phyloP scores from a whole-genome alignment of 1,140 invertebrate species.

The Ooceraea biroi region DNA sequence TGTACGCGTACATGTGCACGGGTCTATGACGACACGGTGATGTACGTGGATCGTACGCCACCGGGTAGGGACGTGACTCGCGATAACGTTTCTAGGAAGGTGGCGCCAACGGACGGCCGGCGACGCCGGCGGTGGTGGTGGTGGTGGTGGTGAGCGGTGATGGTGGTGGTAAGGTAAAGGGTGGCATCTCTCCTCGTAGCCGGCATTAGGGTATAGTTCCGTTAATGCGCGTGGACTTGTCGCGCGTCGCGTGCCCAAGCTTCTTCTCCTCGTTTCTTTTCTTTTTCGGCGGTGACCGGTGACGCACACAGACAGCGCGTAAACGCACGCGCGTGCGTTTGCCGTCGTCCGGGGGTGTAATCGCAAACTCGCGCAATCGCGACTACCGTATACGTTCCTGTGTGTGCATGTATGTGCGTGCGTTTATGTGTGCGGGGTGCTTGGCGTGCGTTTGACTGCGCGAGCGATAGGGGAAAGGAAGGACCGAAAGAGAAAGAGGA shows the following conservation, averaged over 20 bases:
- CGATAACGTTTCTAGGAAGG: conserved; percentile 29
- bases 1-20: not conserved
- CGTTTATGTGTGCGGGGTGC: conserved; percentile 23
- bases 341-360: conserved; percentile 21
- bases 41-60: conserved; percentile 5
- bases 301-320: not conserved
- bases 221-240: conserved; percentile 79
- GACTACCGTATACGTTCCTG: not conserved
- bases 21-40: conserved; percentile 8
- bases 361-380: conserved; percentile 40
- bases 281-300: not conserved
- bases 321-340: not conserved
- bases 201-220: conserved; percentile 32
- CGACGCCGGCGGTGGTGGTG: conserved; percentile 31
- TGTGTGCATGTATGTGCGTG: not conserved
- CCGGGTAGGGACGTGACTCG: conserved; percentile 15
- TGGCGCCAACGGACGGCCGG: conserved; percentile 32
- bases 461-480: conserved; percentile 31
- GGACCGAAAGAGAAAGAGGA: not conserved
- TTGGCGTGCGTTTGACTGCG: conserved; percentile 37
- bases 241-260: conserved; percentile 72
- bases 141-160: conserved; percentile 36
- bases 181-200: conserved; percentile 37
- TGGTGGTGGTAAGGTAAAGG: conserved; percentile 46
- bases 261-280: conserved; percentile 44